A percentile compares a stretch with the other conserved stretches of the same genome.
phyloP scores from a whole-genome alignment of 2,888 invertebrate species.

The Mechanitis mazaeus region DNA sequence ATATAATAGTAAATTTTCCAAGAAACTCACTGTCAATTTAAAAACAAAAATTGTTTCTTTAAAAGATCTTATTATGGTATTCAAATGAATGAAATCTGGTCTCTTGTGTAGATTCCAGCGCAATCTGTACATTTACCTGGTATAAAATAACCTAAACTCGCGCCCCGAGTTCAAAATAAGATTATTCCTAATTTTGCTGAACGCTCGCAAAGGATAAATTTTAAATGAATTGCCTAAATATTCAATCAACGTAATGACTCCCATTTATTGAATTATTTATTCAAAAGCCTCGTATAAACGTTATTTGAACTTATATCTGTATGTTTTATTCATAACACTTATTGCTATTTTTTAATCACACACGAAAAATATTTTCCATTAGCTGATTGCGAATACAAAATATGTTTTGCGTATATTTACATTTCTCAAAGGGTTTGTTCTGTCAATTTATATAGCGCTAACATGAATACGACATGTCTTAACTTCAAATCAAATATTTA shows the following conservation, averaged over 20 bases:
- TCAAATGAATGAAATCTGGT: conserved; percentile 24
- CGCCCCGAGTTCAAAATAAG: conserved; percentile 17
- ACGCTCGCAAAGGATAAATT: conserved; percentile 20
- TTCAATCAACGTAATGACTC: conserved; percentile 19
- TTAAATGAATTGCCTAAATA: conserved; percentile 24
- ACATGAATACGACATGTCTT: conserved; percentile 50
- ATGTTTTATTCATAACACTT: too few relatives aligned
- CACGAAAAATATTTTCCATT: too few relatives aligned
- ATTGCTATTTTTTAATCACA: too few relatives aligned
- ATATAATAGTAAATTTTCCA: conserved; percentile 2
- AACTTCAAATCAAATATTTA: conserved; percentile 6
- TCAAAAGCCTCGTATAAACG: conserved; percentile 4
- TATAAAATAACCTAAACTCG: conserved; percentile 8
- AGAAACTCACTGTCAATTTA: conserved; percentile 6
- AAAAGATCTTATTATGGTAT: conserved; percentile 17
- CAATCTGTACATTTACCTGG: conserved; percentile 11
- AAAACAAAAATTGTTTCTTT: background rate
- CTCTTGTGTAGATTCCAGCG: conserved; percentile 18
- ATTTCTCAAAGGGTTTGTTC: too few relatives aligned
- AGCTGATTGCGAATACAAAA: too few relatives aligned
- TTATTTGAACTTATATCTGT: too few relatives aligned
- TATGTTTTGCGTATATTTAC: too few relatives aligned
- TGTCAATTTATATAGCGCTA: conserved; percentile 24
- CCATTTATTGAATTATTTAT: conserved; percentile 18
- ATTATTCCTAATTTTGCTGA: conserved; percentile 21